Conservation (phyloP, 2,888 invertebrate genomes). For the Sinhomidia bicolor region DNA sequence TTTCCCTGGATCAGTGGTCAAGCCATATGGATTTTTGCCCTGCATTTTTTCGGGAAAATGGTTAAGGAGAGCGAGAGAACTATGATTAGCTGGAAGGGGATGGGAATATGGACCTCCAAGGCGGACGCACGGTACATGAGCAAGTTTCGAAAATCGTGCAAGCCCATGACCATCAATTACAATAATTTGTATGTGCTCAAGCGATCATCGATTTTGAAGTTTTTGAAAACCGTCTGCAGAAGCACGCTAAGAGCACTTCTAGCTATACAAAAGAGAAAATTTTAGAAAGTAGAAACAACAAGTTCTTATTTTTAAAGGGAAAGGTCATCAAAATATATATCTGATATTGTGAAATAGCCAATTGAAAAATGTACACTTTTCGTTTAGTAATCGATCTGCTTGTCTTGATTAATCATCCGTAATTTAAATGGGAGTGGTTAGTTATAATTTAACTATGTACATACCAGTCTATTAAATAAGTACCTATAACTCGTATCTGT, state of each 20-base stretch:
- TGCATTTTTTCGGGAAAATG: not conserved
- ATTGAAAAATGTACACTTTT: too few relatives aligned
- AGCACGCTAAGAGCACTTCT: slow-evolving; percentile 5
- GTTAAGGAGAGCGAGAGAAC: not conserved
- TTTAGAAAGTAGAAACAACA: not conserved
- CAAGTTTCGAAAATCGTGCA: slow-evolving; percentile 27
- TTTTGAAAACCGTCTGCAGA: slow-evolving; percentile 10
- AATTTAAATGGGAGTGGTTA: too few relatives aligned
- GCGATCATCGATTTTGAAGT: slow-evolving; percentile 12
- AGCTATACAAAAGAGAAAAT: not conserved
- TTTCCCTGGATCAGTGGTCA: not conserved
- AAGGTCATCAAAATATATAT: not conserved
- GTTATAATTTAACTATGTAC: too few relatives aligned
- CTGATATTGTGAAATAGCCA: too few relatives aligned
- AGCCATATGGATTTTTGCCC: not conserved
- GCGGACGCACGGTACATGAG: not conserved
- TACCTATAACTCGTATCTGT: too few relatives aligned
- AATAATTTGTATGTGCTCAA: slow-evolving; percentile 22
- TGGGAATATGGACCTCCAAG: not conserved
- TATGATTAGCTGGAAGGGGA: not conserved
- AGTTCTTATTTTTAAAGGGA: not conserved
- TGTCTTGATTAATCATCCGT: too few relatives aligned
- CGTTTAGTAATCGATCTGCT: too few relatives aligned
- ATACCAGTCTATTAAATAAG: too few relatives aligned
- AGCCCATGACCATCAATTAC: slow-evolving; percentile 29